phyloP scores from a whole-genome alignment of 2,888 invertebrate species.

The Melanophora roralis region DNA sequence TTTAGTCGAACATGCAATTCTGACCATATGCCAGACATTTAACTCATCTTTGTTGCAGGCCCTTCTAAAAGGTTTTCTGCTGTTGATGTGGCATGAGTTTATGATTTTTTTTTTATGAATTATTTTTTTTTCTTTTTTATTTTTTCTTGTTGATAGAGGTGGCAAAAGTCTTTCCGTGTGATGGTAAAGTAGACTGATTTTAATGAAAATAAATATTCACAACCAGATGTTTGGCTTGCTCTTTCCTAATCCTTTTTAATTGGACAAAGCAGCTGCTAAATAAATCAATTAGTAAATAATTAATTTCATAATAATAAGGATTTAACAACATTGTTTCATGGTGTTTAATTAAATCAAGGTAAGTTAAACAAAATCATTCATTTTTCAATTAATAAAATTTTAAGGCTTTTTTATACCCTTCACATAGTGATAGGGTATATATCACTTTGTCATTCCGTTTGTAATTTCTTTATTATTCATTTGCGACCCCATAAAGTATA shows the following conservation, averaged over 20 bases:
- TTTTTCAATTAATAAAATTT: too few species aligned
- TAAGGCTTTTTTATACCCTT: too few species aligned
- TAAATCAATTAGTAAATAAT: slow-evolving; percentile 56
- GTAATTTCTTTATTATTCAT: too few species aligned
- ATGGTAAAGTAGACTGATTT: slow-evolving; percentile 52
- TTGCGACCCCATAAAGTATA: too few species aligned
- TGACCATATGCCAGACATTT: slow-evolving; percentile 26
- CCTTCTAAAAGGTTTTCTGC: not conserved
- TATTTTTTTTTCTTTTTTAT: not conserved
- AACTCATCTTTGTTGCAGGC: not conserved
- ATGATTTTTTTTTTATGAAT: slow-evolving; percentile 52
- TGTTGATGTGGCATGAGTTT: slow-evolving; percentile 36
- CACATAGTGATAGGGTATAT: too few species aligned
- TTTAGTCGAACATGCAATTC: slow-evolving; percentile 54
- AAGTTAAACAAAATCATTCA: too few species aligned
- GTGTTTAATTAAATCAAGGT: too few species aligned
- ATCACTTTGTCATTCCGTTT: too few species aligned
- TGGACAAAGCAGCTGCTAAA: slow-evolving; percentile 41
- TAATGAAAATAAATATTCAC: not conserved
- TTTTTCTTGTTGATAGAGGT: not conserved
- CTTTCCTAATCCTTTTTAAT: not conserved
- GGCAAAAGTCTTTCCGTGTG: slow-evolving; percentile 3
- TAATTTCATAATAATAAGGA: slow-evolving; percentile 13
- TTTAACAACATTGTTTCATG: too few species aligned
- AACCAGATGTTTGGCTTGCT: slow-evolving; percentile 25